These are phyloP conservation scores for Heterodera filipjevi DNA, from an alignment of 2,888 invertebrate species.

Conservation along the genomic window DNA sequence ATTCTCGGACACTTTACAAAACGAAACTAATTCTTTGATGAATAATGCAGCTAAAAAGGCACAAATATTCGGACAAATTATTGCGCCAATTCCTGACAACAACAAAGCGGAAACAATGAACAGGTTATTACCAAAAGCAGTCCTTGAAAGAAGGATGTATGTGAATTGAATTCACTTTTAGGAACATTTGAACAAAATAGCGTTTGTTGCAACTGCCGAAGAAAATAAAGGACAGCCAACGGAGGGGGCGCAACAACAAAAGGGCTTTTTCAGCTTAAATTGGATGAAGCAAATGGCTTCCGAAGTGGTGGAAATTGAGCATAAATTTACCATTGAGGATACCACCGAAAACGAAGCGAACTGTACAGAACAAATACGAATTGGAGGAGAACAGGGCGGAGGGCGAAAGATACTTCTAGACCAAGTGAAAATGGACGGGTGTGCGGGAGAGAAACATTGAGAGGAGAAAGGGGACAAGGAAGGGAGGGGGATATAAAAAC, in stretches of 20 bases:
- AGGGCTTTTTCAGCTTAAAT: constrained; percentile 44
- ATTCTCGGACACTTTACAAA: constrained; percentile 56
- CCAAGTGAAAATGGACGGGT: constrained; percentile 33
- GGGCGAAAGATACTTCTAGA: constrained; percentile 48
- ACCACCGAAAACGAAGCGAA: constrained; percentile 57
- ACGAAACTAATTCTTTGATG: constrained; percentile 55
- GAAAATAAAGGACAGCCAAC: constrained; percentile 7
- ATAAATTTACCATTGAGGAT: constrained; percentile 57
- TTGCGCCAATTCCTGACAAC: constrained; percentile 45
- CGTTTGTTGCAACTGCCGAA: constrained; percentile 8
- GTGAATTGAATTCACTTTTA: background rate
- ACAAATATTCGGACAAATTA: constrained; percentile 56
- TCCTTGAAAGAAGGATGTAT: background rate
- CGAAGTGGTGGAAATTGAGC: constrained; percentile 56
- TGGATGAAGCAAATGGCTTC: constrained; percentile 50
- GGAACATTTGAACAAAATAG: constrained; percentile 14
- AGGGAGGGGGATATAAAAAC: background rate
- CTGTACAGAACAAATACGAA: constrained; percentile 53
- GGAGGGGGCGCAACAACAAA: background rate
- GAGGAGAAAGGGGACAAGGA: background rate
- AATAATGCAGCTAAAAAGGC: constrained; percentile 49
- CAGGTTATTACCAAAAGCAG: background rate
- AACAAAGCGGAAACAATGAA: constrained; percentile 29
- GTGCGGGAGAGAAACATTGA: background rate
- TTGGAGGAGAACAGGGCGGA: constrained; percentile 32